A percentile compares a stretch with the other conserved stretches of the same genome.
Evolutionary conservation across 2,888 invertebrate species (phyloP).

Genomic region (Xestoiulus laeticollis): DNA sequence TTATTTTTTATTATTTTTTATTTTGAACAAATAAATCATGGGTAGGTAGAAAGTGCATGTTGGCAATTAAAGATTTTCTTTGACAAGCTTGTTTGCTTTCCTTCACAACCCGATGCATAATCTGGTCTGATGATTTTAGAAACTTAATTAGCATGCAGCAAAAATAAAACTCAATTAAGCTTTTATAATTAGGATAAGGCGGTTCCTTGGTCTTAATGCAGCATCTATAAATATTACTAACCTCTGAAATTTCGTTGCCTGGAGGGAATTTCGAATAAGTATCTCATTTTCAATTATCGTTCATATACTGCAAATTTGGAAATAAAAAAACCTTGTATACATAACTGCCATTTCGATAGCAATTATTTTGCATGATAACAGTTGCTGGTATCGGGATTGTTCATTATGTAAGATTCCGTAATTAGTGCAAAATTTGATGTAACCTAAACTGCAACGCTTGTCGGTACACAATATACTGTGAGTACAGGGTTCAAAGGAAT

Average conservation of each 20-base stretch:
- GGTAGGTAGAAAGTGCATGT: background rate
- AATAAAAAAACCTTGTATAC: background rate
- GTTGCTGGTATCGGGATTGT: too few relatives aligned
- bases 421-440: too few relatives aligned
- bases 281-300: background rate
- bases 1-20: background rate
- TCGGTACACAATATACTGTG: too few relatives aligned
- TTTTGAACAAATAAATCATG: background rate
- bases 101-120: background rate
- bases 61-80: background rate
- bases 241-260: background rate
- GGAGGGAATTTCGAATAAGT: background rate
- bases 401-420: too few relatives aligned
- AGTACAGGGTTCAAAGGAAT: too few relatives aligned
- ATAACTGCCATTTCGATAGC: background rate
- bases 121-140: background rate
- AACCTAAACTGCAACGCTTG: too few relatives aligned
- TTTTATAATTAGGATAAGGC: background rate
- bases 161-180: background rate
- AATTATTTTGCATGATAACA: background rate
- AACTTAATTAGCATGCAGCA: background rate
- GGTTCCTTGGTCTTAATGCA: background rate
- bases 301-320: background rate
- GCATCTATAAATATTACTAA: background rate
- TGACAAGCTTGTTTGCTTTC: background rate